Conservation (phyloP, 2,888 invertebrate species). For the Lithophane leautieri region DNA sequence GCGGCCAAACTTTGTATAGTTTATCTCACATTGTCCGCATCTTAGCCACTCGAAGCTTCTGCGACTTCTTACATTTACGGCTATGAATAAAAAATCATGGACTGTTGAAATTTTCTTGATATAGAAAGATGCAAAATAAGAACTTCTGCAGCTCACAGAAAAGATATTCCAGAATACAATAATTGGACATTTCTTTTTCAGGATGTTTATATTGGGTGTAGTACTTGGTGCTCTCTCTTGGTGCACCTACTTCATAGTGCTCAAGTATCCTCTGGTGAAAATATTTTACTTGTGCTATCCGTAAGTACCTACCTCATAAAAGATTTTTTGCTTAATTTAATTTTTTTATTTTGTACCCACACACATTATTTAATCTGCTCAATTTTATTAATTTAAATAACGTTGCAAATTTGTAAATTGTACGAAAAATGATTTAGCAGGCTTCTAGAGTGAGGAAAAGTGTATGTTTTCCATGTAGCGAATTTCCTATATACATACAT, state of each 20-base stretch:
- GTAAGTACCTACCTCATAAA: constrained; percentile 92
- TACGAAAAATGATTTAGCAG: too few species aligned
- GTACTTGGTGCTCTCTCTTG: constrained; percentile 91
- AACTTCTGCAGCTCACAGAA: background rate
- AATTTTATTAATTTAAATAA: too few species aligned
- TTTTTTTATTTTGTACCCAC: too few species aligned
- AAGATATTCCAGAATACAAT: background rate
- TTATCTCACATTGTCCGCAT: too few species aligned
- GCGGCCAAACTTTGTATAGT: background rate
- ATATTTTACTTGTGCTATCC: constrained; percentile 97
- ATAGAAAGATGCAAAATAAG: background rate
- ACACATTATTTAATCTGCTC: too few species aligned
- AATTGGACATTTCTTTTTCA: constrained; percentile 79
- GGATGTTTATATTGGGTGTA: constrained; percentile 91
- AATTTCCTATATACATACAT: too few species aligned
- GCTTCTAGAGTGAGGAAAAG: too few species aligned
- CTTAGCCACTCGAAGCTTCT: too few species aligned
- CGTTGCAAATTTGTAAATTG: too few species aligned
- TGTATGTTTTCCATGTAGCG: too few species aligned
- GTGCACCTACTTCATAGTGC: constrained; percentile 93
- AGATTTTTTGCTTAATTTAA: too few species aligned
- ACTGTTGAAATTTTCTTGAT: background rate
- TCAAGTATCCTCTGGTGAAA: constrained; percentile 94
- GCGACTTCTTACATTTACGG: background rate
- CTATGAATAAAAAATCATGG: background rate